A percentile compares a stretch with the other conserved stretches of the same genome.
Conservation (phyloP, 2,113 vertebrate genomes). For the Engraulis encrasicolus region DNA sequence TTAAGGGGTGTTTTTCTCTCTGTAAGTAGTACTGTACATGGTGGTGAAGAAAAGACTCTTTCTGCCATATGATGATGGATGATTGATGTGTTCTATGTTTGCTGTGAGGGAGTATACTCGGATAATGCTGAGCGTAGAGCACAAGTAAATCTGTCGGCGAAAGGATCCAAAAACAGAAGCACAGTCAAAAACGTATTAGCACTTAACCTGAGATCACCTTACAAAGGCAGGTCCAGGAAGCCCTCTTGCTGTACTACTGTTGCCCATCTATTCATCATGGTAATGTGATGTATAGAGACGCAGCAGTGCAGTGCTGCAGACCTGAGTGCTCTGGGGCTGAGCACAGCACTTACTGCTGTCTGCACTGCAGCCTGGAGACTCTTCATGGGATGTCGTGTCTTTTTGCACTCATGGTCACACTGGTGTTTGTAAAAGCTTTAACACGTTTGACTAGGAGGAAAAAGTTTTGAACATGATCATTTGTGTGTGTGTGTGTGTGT, state of each 20-base stretch:
- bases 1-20: too few species aligned
- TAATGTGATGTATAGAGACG: not conserved
- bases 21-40: too few species aligned
- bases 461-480: not conserved
- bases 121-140: not conserved
- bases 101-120: not conserved
- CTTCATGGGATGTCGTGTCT: not conserved
- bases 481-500: too few species aligned
- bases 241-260: not conserved
- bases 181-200: not conserved
- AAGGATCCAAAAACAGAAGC: not conserved
- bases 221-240: conserved; percentile 7
- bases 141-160: not conserved
- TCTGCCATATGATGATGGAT: conserved; percentile 15
- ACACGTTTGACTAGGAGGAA: not conserved
- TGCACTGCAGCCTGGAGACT: not conserved
- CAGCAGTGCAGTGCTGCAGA: not conserved
- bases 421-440: not conserved
- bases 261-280: not conserved
- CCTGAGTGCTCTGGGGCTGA: not conserved
- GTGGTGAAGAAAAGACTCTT: not conserved
- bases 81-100: not conserved
- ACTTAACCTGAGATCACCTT: conserved; percentile 17
- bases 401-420: not conserved
- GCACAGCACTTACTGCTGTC: not conserved